phyloP scores from a whole-genome alignment of 1,140 invertebrate genomes.

The Sipha flava region DNA sequence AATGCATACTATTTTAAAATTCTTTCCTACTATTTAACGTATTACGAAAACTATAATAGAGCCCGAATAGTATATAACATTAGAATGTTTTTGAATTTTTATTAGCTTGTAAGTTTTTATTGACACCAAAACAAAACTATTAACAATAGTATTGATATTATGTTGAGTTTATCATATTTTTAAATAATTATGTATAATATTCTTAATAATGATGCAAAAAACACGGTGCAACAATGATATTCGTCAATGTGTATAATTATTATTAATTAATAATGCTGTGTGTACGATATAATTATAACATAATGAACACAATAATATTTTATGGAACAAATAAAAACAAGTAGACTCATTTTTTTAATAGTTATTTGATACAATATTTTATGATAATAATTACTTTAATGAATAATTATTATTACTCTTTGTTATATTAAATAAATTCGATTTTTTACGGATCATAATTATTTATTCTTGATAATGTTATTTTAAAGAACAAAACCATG shows the following conservation, averaged over 20 bases:
- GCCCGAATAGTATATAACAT: background rate
- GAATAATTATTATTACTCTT: background rate
- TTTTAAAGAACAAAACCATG: too few relatives aligned
- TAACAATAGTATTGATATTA: background rate
- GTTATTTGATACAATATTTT: constrained; percentile 1
- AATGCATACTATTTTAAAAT: background rate
- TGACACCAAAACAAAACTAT: background rate
- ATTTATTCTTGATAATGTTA: background rate
- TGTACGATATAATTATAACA: background rate
- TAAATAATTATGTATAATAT: background rate
- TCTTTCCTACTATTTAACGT: background rate
- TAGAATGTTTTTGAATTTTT: background rate
- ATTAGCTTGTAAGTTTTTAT: background rate
- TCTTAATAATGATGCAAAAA: background rate
- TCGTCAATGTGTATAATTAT: too few relatives aligned
- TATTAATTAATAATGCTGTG: background rate
- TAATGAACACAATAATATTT: background rate
- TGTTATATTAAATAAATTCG: background rate
- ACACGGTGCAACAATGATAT: background rate
- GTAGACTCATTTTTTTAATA: background rate
- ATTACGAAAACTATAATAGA: background rate
- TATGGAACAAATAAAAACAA: background rate
- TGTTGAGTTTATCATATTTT: background rate
- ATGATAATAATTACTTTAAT: background rate
- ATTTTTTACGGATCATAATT: background rate